These are phyloP conservation scores for Natator depressus DNA, from an alignment of 2,113 vertebrate genomes.

Conservation along the genomic window DNA sequence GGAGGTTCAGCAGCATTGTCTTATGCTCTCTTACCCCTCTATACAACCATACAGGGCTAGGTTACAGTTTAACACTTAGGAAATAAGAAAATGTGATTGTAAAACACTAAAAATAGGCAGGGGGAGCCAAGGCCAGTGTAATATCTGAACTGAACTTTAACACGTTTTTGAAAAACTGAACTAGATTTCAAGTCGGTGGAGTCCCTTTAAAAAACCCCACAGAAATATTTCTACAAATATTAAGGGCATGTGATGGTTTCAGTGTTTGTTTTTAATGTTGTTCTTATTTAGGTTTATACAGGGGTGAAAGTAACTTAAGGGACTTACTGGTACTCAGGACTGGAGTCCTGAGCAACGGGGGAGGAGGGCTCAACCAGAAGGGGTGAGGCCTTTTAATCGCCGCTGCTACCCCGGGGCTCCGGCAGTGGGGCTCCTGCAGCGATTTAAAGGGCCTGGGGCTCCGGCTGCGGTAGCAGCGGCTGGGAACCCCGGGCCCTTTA, in stretches of 20 bases:
- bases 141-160: neutral
- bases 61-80: neutral
- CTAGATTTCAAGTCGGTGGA: neutral
- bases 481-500: too few relatives aligned
- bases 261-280: neutral
- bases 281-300: neutral
- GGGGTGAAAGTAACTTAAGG: too few relatives aligned
- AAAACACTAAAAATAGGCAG: neutral
- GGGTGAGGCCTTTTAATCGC: too few relatives aligned
- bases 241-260: neutral
- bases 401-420: fast-evolving
- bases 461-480: too few relatives aligned
- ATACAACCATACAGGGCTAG: neutral
- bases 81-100: neutral
- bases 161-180: neutral
- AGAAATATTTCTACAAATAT: neutral
- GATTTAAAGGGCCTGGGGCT: too few relatives aligned
- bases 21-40: neutral
- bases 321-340: too few relatives aligned
- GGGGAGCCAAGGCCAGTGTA: neutral
- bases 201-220: neutral
- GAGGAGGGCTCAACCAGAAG: too few relatives aligned
- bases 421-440: too few relatives aligned
- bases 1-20: neutral
- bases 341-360: too few relatives aligned